Evolutionary conservation across 1,140 invertebrate species (phyloP).

Genomic region (Tribolium madens): DNA sequence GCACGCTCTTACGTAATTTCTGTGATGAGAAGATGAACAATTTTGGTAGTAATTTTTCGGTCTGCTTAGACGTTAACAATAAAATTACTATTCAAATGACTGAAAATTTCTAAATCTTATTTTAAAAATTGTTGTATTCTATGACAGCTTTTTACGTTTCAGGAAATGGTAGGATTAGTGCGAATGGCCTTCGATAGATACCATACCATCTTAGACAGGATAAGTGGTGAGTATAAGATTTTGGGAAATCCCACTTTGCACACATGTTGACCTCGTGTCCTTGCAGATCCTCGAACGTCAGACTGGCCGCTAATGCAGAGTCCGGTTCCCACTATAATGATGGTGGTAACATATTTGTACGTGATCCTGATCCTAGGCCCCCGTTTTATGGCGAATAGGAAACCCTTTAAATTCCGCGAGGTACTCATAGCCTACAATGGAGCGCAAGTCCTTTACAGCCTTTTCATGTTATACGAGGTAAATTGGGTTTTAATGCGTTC

Average conservation of each 20-base stretch:
- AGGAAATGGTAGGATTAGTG: constrained; percentile 69
- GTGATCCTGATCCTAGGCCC: constrained; percentile 86
- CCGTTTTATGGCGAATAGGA: constrained; percentile 86
- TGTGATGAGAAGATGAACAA: no score
- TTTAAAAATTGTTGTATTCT: no score
- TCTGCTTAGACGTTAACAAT: no score
- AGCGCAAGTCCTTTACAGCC: constrained; percentile 86
- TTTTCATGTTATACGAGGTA: constrained; percentile 92
- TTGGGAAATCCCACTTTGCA: background rate
- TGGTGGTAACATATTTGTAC: constrained; percentile 85
- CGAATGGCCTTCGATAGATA: constrained; percentile 73
- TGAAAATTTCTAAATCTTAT: no score
- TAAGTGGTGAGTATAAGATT: constrained; percentile 65
- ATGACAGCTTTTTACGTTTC: constrained; percentile 51
- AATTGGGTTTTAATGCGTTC: constrained; percentile 56
- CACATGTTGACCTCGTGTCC: constrained; percentile 49
- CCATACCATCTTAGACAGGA: constrained; percentile 65
- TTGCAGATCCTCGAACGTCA: constrained; percentile 86
- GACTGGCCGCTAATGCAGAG: constrained; percentile 93
- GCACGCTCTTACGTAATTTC: no score
- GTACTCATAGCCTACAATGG: constrained; percentile 91
- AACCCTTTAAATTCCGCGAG: constrained; percentile 86
- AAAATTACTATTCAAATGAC: no score
- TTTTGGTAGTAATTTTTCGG: no score
- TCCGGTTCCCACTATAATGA: constrained; percentile 85